Evolutionary conservation across 2,797 vertebrate species (phyloP), one percentile per base, ranked within the genome.

Genomic region (Clarias platycephalus): DNA sequence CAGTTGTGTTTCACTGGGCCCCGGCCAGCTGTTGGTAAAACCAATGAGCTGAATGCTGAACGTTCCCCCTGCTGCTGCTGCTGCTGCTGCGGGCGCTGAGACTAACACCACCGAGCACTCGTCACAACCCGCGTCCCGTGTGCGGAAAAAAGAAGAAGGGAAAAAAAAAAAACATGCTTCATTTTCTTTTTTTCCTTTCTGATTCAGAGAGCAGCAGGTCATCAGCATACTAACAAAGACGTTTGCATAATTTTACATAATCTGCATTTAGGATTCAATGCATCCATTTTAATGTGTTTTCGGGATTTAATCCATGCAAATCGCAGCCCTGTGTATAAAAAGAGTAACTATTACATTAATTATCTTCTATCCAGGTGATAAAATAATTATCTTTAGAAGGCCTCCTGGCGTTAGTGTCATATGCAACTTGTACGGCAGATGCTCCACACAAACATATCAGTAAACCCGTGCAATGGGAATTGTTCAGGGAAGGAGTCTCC

Each of bases 21-120:
- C 75, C 49, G 57, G 85, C 58, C 84, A 89, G 84, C 85, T 89
- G 86, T 72, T 85, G 70, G 84, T 74, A 10, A 79, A 86, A 68
- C 83, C 66, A 81, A 24, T 20, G 53, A 87, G 79, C 72, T 81
- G 72, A 70, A 84, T 81, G 71, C 53, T 58, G 28, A 58, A 55
- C 44, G 64, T 10, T 49, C 37, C 40, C 26, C 1, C 44, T 66
- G 58, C 66, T 77, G 58, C 66, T 77, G 58, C 37, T 37, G 37
- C 37, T 37, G 37, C 37, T 40, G 37, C 58, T 28, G 53, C 22
- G 55, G 13, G 79, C 60, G 60, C 13, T 6, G 24, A 63, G 37
- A 79, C 44, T 79, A 64, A 63, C 77, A 20, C 37, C 24, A 55
- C 75, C 49, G 20, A 79, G 63, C 24, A 10, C 37, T 64, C 58